Base-by-base conservation (phyloP, 2,888 invertebrate species). In the Chironomus tentans region DNA sequence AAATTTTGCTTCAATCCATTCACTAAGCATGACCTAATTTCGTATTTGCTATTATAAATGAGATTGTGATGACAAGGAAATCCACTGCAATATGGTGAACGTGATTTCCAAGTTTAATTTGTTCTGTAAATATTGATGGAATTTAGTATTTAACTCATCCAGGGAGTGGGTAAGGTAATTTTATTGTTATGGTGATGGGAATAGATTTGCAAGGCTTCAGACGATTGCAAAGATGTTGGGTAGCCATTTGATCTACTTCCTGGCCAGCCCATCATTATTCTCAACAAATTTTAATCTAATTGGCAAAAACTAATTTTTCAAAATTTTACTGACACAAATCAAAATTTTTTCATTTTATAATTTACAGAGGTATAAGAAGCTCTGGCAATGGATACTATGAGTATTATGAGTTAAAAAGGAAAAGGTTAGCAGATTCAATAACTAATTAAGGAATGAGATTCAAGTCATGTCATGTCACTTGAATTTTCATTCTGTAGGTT, bases 361-460 rank as follows among this genome's bases (percentile, higher is more conserved):
- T n/a, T 76, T 69, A 21, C 76, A 76, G 76, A 76, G 18, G 56
- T 56, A 76, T 69, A 50, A 50, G 69, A 74, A 74, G 68, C 68
- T 68, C 74, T 50, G 69, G 69, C 18, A 68, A 69, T 47, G 76
- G 76, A 68, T 76, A 69, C 62, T 76, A 76, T 69, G 76, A 76
- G 24, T 75, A 75, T 68, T 75, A 47, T 65, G 74, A 75, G 50
- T 24, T 28, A 3, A 76, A 69, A 24, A 76, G 76, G 13, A 76
- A 76, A 76, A 76, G 76, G 76, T 76, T 69, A 69, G 76, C 65
- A 56, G n/a, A 56, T 15, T 18, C 7, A 5, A 22, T 18, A 56
- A 56, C 38, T 38, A 38, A 38, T 38, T 38, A 38, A 38, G 10
- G 38, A 38, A 38, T 38, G 10, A 38, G 10, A 38, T 38, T 38